Evolutionary conservation across 2,113 vertebrate genomes (phyloP).

Genomic region (Nymphicus hollandicus): DNA sequence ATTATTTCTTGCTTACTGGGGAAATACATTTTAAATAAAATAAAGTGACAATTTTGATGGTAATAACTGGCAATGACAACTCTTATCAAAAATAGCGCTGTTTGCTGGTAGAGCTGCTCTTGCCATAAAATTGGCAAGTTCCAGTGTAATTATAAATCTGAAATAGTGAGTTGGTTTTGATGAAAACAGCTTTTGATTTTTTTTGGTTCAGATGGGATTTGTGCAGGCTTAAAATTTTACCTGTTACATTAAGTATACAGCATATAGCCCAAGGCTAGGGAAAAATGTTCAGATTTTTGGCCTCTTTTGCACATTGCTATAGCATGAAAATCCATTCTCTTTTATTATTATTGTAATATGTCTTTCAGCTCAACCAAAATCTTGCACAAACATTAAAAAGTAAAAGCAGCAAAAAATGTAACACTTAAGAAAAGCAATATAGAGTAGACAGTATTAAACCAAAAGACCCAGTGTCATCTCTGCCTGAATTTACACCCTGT

Average conservation of each 20-base stretch:
- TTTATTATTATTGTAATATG: neutral
- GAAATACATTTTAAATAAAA: constrained; percentile 18
- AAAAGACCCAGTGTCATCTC: neutral
- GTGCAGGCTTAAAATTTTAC: neutral
- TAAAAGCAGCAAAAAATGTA: neutral
- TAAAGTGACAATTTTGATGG: constrained; percentile 12
- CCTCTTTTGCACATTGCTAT: neutral
- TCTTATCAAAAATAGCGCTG: constrained; percentile 2
- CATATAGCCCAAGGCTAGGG: neutral
- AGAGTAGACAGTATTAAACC: neutral
- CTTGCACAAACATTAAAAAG: neutral
- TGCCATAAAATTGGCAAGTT: neutral
- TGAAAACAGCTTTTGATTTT: neutral
- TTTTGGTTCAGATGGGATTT: neutral
- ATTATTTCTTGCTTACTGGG: constrained; percentile 8
- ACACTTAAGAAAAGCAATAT: neutral
- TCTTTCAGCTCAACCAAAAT: neutral
- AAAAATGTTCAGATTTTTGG: neutral
- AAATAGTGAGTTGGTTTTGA: neutral
- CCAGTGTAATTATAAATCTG: constrained; percentile 16
- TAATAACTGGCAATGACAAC: neutral
- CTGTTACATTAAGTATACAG: neutral
- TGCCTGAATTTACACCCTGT: constrained; percentile 19
- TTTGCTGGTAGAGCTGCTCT: neutral
- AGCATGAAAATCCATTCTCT: neutral